Conservation (phyloP, 2,888 invertebrate species). For the Epinotia ramella region DNA sequence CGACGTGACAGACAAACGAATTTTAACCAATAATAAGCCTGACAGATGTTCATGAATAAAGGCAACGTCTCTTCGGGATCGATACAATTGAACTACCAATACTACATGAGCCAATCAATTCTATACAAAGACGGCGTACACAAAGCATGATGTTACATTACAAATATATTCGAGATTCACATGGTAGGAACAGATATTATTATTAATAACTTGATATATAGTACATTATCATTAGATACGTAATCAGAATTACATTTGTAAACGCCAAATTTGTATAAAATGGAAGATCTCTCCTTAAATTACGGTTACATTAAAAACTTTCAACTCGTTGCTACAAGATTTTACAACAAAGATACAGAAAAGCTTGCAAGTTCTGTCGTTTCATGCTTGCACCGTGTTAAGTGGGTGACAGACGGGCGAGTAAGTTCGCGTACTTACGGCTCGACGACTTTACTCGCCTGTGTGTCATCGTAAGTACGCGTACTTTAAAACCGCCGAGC, state of each 20-base stretch:
- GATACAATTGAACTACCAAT: constrained; percentile 18
- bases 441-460: too few relatives aligned
- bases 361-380: not conserved
- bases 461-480: too few relatives aligned
- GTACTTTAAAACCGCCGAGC: too few relatives aligned
- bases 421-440: too few relatives aligned
- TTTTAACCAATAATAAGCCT: not conserved
- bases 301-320: constrained; percentile 2
- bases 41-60: not conserved
- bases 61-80: not conserved
- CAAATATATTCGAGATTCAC: constrained; percentile 16
- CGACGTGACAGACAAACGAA: not conserved
- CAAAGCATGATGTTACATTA: constrained; percentile 1
- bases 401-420: too few relatives aligned
- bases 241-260: not conserved
- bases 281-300: not conserved
- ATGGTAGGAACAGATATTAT: constrained; percentile 5
- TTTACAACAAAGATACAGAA: not conserved
- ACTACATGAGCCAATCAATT: constrained; percentile 8
- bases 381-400: not conserved
- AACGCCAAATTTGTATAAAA: constrained; percentile 12
- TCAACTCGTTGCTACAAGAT: not conserved
- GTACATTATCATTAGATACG: not conserved
- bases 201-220: not conserved
- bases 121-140: constrained; percentile 7